A percentile compares a stretch with the other conserved stretches of the same genome.
These are phyloP conservation scores for Chalcosyrphus nemorum DNA, from an alignment of 2,888 invertebrate species.

Conservation along the genomic window DNA sequence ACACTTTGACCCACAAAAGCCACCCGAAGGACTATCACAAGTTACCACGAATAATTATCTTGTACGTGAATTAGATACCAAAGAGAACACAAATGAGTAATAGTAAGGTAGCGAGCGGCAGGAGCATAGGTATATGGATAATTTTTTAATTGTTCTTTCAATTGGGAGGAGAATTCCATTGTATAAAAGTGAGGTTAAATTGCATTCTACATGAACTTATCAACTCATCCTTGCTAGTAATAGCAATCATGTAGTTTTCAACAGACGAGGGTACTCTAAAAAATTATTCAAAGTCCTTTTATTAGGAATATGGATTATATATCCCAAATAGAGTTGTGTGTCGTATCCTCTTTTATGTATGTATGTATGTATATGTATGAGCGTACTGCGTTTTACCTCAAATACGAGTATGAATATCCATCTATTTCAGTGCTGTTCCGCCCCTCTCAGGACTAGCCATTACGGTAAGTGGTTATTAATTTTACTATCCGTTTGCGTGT, in stretches of 20 bases:
- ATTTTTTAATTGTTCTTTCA: constrained; percentile 35
- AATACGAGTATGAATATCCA: constrained; percentile 58
- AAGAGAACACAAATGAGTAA: neutral
- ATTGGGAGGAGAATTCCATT: constrained; percentile 1
- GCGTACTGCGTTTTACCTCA: constrained; percentile 28
- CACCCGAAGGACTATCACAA: constrained; percentile 4
- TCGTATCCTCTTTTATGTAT: constrained; percentile 16
- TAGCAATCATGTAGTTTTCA: constrained; percentile 34
- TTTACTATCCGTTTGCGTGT: constrained; percentile 76
- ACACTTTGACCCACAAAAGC: constrained; percentile 23
- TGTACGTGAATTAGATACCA: constrained; percentile 12
- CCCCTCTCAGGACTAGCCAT: constrained; percentile 64
- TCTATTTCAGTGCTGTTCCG: constrained; percentile 3
- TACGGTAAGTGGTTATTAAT: constrained; percentile 76
- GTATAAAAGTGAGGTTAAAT: neutral
- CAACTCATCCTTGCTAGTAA: constrained; percentile 24
- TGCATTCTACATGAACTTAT: constrained; percentile 12
- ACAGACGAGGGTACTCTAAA: constrained; percentile 46
- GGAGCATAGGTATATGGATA: neutral
- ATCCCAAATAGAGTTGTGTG: constrained; percentile 47
- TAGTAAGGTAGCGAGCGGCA: neutral
- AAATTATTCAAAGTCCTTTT: constrained; percentile 58
- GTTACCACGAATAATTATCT: constrained; percentile 35
- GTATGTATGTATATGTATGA: constrained; percentile 10
- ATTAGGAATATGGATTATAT: constrained; percentile 58